These are phyloP conservation scores for Propithecus perrieri DNA, from an alignment of 2,797 vertebrate species.

Conservation along the genomic window DNA sequence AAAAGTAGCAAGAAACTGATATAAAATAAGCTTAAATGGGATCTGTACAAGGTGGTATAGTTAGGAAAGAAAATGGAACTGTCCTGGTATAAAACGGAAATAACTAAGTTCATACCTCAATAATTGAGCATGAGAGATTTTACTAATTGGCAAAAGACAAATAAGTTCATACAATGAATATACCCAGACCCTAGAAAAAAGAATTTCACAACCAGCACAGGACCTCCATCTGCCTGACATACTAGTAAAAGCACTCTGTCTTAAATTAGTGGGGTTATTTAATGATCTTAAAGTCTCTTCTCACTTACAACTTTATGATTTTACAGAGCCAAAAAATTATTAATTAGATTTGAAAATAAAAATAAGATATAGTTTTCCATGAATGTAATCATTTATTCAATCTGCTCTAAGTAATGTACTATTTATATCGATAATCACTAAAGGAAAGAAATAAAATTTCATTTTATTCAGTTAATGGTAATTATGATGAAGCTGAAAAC, in stretches of 20 bases:
- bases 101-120: not conserved
- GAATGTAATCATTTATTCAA: conserved; percentile 32
- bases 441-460: conserved; percentile 61
- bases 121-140: not conserved
- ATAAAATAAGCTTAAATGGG: not conserved
- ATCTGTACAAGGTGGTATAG: not conserved
- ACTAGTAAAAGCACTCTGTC: not conserved
- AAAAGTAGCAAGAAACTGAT: not conserved
- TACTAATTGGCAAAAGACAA: not conserved
- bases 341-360: conserved; percentile 55
- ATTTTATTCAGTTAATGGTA: conserved; percentile 31
- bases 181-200: not conserved
- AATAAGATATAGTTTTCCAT: not conserved
- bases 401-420: not conserved
- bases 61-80: conserved; percentile 24
- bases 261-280: not conserved
- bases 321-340: conserved; percentile 24
- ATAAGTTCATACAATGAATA: not conserved
- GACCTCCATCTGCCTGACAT: not conserved
- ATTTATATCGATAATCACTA: conserved; percentile 26
- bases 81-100: not conserved
- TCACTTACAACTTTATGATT: conserved; percentile 5
- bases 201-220: not conserved
- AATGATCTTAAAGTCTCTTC: conserved; percentile 10
- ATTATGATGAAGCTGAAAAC: conserved; percentile 40